phyloP scores from a whole-genome alignment of 2,888 invertebrate species.

The Argyra leucocephala region DNA sequence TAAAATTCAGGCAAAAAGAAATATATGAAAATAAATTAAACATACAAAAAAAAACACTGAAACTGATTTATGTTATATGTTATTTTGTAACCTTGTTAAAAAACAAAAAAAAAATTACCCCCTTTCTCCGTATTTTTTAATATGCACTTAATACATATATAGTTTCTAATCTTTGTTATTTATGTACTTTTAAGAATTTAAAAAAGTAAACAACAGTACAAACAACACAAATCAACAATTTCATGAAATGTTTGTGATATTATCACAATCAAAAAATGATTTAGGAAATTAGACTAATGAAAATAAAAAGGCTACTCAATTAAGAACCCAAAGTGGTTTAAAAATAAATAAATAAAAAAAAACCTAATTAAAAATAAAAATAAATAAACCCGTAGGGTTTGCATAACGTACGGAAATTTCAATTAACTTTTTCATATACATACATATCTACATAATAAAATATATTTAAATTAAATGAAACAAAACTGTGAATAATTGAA shows the following conservation, averaged over 20 bases:
- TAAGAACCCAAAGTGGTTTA: neutral
- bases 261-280: neutral
- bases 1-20: neutral
- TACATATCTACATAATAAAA: neutral
- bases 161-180: neutral
- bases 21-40: constrained; percentile 3
- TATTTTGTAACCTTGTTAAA: neutral
- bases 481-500: no score
- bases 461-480: no score
- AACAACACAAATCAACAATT: neutral
- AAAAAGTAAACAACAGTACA: neutral
- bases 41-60: neutral
- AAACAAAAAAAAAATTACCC: neutral
- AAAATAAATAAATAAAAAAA: neutral
- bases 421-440: neutral
- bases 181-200: neutral
- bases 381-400: neutral
- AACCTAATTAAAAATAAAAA: neutral
- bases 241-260: neutral
- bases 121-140: neutral
- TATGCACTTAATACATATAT: neutral
- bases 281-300: neutral
- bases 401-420: constrained; percentile 4
- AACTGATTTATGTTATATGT: neutral
- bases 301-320: constrained; percentile 1